Evolutionary conservation across 2,797 vertebrate genomes (phyloP).

Genomic region (Acrossocheilus wenchowensis): DNA sequence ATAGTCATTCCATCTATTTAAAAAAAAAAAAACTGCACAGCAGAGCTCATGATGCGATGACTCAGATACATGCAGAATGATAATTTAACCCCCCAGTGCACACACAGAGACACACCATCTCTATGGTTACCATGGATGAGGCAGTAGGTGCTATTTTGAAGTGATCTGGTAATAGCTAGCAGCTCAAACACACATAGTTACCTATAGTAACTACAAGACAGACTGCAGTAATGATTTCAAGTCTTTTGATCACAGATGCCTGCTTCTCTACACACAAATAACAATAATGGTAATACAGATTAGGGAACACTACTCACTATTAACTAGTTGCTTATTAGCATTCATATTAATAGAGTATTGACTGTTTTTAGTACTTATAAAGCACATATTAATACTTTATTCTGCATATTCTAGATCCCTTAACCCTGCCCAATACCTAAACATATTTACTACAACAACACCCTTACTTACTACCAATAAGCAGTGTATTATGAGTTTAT

Average conservation of each 20-base stretch:
- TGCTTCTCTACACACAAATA: constrained; percentile 11
- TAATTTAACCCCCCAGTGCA: constrained; percentile 68
- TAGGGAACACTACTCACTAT: background rate
- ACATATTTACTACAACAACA: too few relatives aligned
- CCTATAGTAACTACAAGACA: constrained; percentile 17
- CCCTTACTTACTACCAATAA: too few relatives aligned
- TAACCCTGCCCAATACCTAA: background rate
- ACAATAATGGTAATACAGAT: background rate
- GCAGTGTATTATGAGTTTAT: too few relatives aligned
- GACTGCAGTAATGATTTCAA: constrained; percentile 2
- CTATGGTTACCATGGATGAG: constrained; percentile 61
- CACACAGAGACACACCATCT: constrained; percentile 53
- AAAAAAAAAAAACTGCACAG: constrained; percentile 48
- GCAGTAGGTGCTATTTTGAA: constrained; percentile 60
- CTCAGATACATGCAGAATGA: constrained; percentile 63
- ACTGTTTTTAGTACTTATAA: background rate
- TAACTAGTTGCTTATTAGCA: background rate
- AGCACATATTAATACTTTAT: background rate
- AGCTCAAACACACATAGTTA: constrained; percentile 46
- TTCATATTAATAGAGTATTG: background rate
- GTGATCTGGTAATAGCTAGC: constrained; percentile 56
- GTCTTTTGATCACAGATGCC: background rate
- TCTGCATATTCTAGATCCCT: background rate
- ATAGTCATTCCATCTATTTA: constrained; percentile 37
- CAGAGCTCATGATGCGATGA: constrained; percentile 68